Evolutionary conservation across 2,888 invertebrate species (phyloP).

Genomic region (Mythimna lalbum): DNA sequence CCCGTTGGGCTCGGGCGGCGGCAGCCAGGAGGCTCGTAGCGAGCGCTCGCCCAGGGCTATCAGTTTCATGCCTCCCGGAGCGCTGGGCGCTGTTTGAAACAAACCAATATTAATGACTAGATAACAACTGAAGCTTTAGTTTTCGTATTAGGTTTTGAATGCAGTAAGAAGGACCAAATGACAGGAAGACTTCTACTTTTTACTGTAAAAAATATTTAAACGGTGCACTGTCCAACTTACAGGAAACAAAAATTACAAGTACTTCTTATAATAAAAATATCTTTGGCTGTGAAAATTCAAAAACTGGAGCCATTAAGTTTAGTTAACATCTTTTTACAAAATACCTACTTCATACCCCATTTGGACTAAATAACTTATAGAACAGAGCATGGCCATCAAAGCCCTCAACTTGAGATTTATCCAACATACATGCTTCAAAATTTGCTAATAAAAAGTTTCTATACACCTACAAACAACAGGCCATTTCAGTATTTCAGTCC

Average conservation of each 20-base stretch:
- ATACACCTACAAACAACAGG: neutral
- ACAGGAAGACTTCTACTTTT: no score
- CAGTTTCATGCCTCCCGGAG: slow-evolving; percentile 96
- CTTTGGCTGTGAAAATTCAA: neutral
- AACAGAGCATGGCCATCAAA: neutral
- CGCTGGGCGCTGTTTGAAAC: slow-evolving; percentile 93
- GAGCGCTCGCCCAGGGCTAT: slow-evolving; percentile 95
- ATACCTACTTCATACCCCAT: neutral
- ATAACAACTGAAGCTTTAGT: neutral
- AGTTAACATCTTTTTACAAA: neutral
- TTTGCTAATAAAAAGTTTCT: no score
- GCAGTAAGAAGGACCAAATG: neutral
- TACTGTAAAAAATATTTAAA: no score
- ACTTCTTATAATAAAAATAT: neutral
- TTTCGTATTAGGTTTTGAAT: neutral
- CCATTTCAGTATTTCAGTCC: neutral
- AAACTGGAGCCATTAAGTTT: neutral
- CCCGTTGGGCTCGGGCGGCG: slow-evolving; percentile 95
- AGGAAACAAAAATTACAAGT: neutral
- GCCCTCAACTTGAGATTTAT: neutral
- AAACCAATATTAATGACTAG: slow-evolving; percentile 20
- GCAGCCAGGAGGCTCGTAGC: slow-evolving; percentile 96
- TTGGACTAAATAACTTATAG: neutral
- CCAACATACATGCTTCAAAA: neutral
- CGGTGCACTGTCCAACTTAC: no score